Evolutionary conservation across 2,113 vertebrate species (phyloP).

Genomic region (Tiliqua scincoides): DNA sequence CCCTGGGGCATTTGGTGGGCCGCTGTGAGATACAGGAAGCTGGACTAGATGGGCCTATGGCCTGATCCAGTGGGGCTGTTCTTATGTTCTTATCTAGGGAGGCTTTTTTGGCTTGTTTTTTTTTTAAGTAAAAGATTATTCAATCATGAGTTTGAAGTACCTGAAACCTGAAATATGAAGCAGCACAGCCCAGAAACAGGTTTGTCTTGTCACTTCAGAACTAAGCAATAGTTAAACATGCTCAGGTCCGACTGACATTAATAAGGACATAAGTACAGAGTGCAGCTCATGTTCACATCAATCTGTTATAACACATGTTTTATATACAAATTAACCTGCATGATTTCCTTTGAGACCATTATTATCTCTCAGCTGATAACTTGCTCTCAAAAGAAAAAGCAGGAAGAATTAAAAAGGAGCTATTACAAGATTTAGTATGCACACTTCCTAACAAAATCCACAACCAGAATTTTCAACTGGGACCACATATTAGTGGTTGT

Average conservation of each 20-base stretch:
- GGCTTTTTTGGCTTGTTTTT: too few relatives aligned
- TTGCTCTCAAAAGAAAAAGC: background rate
- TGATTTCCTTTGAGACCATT: background rate
- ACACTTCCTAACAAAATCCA: constrained; percentile 5
- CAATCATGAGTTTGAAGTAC: too few relatives aligned
- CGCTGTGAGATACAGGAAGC: too few relatives aligned
- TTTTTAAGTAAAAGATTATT: too few relatives aligned
- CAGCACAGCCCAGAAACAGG: too few relatives aligned
- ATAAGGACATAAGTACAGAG: background rate
- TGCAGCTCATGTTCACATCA: background rate
- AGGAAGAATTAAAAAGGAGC: background rate
- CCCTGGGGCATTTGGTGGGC: too few relatives aligned
- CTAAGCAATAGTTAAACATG: background rate
- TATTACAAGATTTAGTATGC: background rate
- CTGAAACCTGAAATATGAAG: too few relatives aligned
- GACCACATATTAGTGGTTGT: background rate
- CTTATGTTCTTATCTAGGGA: too few relatives aligned
- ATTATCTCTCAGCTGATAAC: background rate
- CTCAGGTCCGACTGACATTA: background rate
- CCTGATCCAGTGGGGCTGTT: too few relatives aligned
- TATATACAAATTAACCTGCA: background rate
- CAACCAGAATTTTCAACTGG: background rate
- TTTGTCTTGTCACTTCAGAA: too few relatives aligned
- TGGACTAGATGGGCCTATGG: too few relatives aligned
- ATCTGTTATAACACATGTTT: background rate